phyloP scores from a whole-genome alignment of 2,113 vertebrate genomes.

The Gymnobelideus leadbeateri region DNA sequence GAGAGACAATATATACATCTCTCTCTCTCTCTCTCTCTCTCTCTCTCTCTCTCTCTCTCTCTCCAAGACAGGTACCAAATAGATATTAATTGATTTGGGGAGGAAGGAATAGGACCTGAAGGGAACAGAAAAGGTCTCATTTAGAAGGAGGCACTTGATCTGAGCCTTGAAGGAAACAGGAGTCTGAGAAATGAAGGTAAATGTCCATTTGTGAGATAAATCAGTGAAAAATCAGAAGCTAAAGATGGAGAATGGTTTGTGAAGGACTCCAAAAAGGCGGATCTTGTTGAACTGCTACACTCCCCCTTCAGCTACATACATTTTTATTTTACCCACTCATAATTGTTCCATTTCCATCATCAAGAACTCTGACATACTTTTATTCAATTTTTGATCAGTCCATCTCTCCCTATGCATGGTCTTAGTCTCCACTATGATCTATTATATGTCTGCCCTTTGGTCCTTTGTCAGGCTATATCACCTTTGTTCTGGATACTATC shows the following conservation, averaged over 20 bases:
- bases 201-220: background rate
- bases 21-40: no score
- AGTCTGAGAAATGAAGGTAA: background rate
- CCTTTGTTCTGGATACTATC: background rate
- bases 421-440: background rate
- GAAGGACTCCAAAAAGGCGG: background rate
- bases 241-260: background rate
- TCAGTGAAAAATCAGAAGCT: background rate
- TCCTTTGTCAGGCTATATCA: background rate
- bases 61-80: background rate
- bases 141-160: background rate
- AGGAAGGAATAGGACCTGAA: no score
- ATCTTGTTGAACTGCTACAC: background rate
- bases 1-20: background rate
- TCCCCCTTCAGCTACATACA: background rate
- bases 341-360: background rate
- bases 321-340: background rate
- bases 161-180: background rate
- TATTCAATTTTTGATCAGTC: background rate
- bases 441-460: background rate
- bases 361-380: background rate
- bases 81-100: background rate
- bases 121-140: background rate
- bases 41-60: no score
- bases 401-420: background rate